Base-by-base conservation (phyloP, 1,140 invertebrate genomes). In the Sycobia sp. region DNA sequence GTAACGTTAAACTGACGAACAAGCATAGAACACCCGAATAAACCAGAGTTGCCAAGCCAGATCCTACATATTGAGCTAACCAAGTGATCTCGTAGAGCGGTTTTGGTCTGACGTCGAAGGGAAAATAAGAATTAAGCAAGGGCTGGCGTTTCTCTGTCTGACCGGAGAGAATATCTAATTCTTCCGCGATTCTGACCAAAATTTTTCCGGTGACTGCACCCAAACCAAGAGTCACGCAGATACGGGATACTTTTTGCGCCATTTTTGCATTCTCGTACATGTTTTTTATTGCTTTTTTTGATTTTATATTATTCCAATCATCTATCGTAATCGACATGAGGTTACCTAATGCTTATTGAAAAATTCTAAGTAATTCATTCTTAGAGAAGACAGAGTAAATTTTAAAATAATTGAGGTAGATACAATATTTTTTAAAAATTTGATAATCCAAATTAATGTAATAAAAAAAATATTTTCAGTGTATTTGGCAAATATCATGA, bases 1-100 rank as follows among this genome's bases (percentile, higher is more conserved):
- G 62, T n/a, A 65, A 23, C 1, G 59, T 18, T 14, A 65, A 18
- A 44, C 47, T 25, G 16, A 65, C 27, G 22, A 65, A 65, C 2
- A 46, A 3, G 16, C 55, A 46, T 7, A 59, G 54, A 16, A 59
- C 3, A 2, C 62, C 62, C 1, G 55, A 25, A 23, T 36, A 65
- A 20, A 20, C 23, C n/a, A 59, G 2, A 0, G 55, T 59, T 27
- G 62, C 38, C 4, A 59, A 8, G 1, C 2, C 23, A 0, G 55
- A 4, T 4, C 39, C 49, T 11, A 41, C 7, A 13, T 39, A 58
- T 10, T 65, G 62, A 1, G 54, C 11, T 11, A 65, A 22, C 55
- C 56, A 65, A 7, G 27, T 58, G 0, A 65, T 22, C n/a, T 65
- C 47, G 11, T 38, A 65, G 2, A 59, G 5, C 1, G 62, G 62